These are phyloP conservation scores for Pachliopta kotzebuea DNA, from an alignment of 2,888 invertebrate genomes.

Conservation along the genomic window DNA sequence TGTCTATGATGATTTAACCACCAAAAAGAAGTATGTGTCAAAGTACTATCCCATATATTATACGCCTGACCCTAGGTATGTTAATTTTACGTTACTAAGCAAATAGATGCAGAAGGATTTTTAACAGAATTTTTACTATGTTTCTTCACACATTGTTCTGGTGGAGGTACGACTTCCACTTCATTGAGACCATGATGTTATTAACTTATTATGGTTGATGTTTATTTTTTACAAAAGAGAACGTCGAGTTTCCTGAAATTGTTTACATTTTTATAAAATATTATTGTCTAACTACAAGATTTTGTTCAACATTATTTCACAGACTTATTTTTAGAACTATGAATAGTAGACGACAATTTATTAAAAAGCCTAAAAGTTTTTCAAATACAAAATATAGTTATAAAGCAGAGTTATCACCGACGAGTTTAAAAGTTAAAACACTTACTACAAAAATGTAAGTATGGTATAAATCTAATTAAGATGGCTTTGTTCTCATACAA, in stretches of 20 bases:
- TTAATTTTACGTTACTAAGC: neutral
- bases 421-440: slow-evolving; percentile 15
- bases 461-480: neutral
- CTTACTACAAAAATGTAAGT: slow-evolving; percentile 15
- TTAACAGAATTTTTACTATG: no score
- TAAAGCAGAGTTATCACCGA: slow-evolving; percentile 35
- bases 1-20: neutral
- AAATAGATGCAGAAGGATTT: neutral
- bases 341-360: slow-evolving; percentile 33
- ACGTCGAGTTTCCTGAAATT: no score
- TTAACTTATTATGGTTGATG: no score
- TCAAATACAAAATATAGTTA: slow-evolving; percentile 42
- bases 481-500: no score
- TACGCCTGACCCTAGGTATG: slow-evolving; percentile 47
- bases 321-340: slow-evolving; percentile 41
- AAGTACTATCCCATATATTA: slow-evolving; percentile 9
- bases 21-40: slow-evolving; percentile 10
- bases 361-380: slow-evolving; percentile 36
- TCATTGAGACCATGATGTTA: no score
- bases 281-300: neutral
- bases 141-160: no score
- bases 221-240: no score
- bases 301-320: slow-evolving; percentile 28
- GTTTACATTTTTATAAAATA: neutral
- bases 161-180: no score